Base-by-base conservation (phyloP, 2,113 vertebrate genomes). In the Puffinus mauretanicus region DNA sequence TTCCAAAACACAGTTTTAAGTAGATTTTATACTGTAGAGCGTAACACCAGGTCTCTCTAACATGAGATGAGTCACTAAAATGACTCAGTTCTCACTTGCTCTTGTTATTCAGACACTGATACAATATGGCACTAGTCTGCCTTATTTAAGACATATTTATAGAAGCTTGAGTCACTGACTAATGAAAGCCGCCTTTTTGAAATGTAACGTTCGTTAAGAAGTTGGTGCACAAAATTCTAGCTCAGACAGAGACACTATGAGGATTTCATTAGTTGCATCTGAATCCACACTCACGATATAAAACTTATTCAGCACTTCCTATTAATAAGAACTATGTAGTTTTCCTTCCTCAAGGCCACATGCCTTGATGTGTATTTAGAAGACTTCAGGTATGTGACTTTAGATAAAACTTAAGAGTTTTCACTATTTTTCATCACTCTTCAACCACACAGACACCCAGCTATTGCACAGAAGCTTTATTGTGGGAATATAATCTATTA, bases 81-180 rank as follows among this genome's bases (percentile, higher is more conserved):
- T 96, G 95, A 95, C 91, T 94, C 96, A 94, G 95, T 73, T 92
- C 90, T 82, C 80, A 55, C 65, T 95, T 66, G 84, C 83, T 88
- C 52, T 49, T 30, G 47, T 88, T 85, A 29, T 49, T 86, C 94
- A 95, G 90, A 93, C 90, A 86, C 91, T 83, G 94, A 95, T 64
- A 82, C 87, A 95, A 91, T 38, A 94, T 55, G 90, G 92, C 95
- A 93, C 88, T 62, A 76, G 84, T 80, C 91, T 94, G 91, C 90
- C 88, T 85, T 81, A 40, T 90, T 90, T 13, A n/a, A 42, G 78
- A 66, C 46, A 13, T 94, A 97, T 96, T 96, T 92, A 94, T 96
- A 91, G 95, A 92, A 82, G 76, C 73, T 72, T 96, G 96, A 97
- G 82, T 97, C 97, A 97, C 42, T 12, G 72, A 4, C 86, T 92